Evolutionary conservation across 2,797 vertebrate genomes (phyloP), one percentile per base, ranked within the genome.

Genomic region (Pristis pectinata): DNA sequence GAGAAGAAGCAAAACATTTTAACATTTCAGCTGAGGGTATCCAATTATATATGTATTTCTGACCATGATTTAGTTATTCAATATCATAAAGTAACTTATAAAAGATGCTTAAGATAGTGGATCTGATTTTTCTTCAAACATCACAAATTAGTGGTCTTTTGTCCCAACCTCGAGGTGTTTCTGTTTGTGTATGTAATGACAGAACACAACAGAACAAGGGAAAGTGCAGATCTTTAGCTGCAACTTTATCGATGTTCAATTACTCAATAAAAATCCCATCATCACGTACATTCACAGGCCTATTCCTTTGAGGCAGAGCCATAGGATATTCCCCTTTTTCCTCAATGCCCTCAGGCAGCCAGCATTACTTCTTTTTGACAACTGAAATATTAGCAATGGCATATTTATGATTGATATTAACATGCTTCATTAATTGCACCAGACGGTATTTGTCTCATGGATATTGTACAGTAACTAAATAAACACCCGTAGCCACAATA

Each of bases 391-490:
- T 74, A 70, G 24, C 59, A 89, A 89, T 89, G 56, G 7, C 67
- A 93, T 74, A 72, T 93, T 93, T 93, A 70, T 92, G 89, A 92
- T 61, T 67, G 89, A 70, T 41, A 92, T 41, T 64, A 92, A 70
- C 37, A 67, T 70, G 49, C 89, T 24, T 44, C n/a, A 93, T 72
- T 49, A 49, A 44, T 93, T 74, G 92, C 34, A 93, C 92, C 37
- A 93, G 92, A 93, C 67, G 49, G 1, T 93, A 49, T 92, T 74
- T 93, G 92, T 72, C 93, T 56, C 67, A 10, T 93, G 64, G 44
- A 67, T 74, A 92, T 92, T 67, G 0, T 30, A 49, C 91, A 70
- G 24, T 93, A 53, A 44, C 37, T 44, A 67, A 92, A 72, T 74
- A 74, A 93, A 93, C 70, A 93, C 92, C 92, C 70, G 41, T 93